phyloP scores from a whole-genome alignment of 2,113 vertebrate species.

The Grammatotria lemairii region DNA sequence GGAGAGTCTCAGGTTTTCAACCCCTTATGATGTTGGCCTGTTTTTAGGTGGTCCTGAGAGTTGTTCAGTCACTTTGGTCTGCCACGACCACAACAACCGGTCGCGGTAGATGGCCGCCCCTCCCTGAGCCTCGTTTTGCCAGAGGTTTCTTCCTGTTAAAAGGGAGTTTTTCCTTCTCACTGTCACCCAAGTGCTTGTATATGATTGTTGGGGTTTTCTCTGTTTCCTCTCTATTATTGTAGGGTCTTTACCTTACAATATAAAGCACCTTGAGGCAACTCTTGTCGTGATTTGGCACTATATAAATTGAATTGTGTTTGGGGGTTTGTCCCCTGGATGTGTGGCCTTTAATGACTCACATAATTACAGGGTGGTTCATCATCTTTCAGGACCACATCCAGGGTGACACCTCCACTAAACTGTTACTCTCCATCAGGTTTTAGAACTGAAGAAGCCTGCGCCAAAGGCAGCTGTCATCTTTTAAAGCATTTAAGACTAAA shows the following conservation, averaged over 20 bases:
- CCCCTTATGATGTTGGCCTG: background rate
- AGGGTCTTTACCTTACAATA: background rate
- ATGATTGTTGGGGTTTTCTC: background rate
- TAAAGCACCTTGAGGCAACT: background rate
- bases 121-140: background rate
- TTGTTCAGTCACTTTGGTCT: background rate
- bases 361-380: background rate
- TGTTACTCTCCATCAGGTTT: background rate
- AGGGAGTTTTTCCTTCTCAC: background rate
- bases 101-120: background rate
- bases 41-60: background rate
- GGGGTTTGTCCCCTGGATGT: background rate
- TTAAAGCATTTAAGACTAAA: background rate
- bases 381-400: background rate
- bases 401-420: background rate
- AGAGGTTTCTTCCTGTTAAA: background rate
- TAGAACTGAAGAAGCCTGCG: background rate
- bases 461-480: background rate
- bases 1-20: background rate
- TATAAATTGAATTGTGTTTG: background rate
- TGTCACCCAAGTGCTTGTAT: background rate
- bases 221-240: background rate
- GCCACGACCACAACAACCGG: accelerated
- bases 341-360: background rate
- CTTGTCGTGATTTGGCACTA: background rate